phyloP scores from a whole-genome alignment of 1,140 invertebrate genomes.

The Odontomachus brunneus region DNA sequence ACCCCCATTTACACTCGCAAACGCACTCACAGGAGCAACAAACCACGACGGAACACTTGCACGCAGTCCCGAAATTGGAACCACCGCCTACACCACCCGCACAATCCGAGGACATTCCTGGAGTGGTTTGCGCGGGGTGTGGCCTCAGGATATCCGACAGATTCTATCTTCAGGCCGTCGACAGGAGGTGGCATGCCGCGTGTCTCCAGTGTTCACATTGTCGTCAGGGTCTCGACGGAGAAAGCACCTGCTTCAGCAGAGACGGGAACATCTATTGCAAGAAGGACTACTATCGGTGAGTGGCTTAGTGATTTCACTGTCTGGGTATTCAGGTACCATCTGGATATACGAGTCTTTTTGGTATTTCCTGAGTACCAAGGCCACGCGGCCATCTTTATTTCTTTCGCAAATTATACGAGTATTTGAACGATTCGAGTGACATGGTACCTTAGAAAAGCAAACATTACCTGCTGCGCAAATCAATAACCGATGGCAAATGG shows the following conservation, averaged over 20 bases:
- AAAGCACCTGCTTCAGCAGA: constrained; percentile 96
- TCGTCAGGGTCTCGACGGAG: constrained; percentile 94
- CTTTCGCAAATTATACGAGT: not conserved
- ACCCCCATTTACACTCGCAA: constrained; percentile 74
- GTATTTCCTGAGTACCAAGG: not conserved
- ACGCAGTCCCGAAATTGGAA: constrained; percentile 86
- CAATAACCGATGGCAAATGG: too few relatives aligned
- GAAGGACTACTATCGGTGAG: constrained; percentile 98
- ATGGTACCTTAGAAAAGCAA: too few relatives aligned
- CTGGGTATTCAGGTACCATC: not conserved
- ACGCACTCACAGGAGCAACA: constrained; percentile 79
- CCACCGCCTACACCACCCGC: constrained; percentile 85
- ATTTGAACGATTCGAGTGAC: too few relatives aligned
- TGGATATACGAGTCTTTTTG: not conserved
- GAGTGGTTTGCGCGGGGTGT: constrained; percentile 93
- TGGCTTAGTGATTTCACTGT: constrained; percentile 82
- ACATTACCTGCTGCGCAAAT: too few relatives aligned
- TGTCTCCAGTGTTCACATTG: constrained; percentile 97
- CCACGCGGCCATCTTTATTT: not conserved
- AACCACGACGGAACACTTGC: constrained; percentile 73
- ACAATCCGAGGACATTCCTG: constrained; percentile 82
- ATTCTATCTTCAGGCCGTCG: constrained; percentile 96
- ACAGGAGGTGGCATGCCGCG: constrained; percentile 96
- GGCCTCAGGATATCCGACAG: constrained; percentile 93
- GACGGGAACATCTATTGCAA: constrained; percentile 99